Evolutionary conservation across 2,797 vertebrate species (phyloP).

Genomic region (Periophthalmus magnuspinnatus): DNA sequence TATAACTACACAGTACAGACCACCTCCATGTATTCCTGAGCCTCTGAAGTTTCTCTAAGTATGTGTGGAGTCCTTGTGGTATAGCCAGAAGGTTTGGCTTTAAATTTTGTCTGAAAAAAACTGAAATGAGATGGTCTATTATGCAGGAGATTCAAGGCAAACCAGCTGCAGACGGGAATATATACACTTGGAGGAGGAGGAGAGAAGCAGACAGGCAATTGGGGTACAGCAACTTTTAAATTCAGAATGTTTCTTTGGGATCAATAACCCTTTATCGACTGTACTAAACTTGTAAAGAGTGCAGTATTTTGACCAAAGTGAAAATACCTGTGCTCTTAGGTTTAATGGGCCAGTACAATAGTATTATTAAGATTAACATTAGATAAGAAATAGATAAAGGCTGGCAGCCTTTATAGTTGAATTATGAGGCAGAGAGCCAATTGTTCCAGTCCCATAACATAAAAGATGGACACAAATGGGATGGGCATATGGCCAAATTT

Average conservation of each 20-base stretch:
- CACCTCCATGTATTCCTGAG: conserved; percentile 55
- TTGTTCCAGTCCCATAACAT: too few species aligned
- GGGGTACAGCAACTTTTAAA: conserved; percentile 16
- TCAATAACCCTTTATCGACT: conserved; percentile 7
- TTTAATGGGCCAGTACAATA: background rate
- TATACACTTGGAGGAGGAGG: background rate
- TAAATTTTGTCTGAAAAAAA: conserved; percentile 45
- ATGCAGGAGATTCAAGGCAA: conserved; percentile 25
- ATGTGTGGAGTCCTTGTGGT: conserved; percentile 50
- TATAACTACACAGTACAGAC: conserved; percentile 47
- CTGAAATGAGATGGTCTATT: conserved; percentile 31
- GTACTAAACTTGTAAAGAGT: background rate
- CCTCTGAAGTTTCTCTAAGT: conserved; percentile 46
- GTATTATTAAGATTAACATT: background rate
- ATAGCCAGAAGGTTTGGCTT: conserved; percentile 35
- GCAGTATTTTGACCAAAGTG: background rate
- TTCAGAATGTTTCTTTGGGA: conserved; percentile 22
- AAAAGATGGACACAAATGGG: too few species aligned
- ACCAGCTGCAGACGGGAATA: conserved; percentile 8
- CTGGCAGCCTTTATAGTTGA: background rate
- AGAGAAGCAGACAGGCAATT: conserved; percentile 24
- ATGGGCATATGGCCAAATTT: too few species aligned
- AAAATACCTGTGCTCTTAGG: background rate
- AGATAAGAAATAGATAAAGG: background rate
- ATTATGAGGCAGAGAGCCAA: too few species aligned